phyloP scores from a whole-genome alignment of 2,888 invertebrate genomes.

The Stenodema calcarata region DNA sequence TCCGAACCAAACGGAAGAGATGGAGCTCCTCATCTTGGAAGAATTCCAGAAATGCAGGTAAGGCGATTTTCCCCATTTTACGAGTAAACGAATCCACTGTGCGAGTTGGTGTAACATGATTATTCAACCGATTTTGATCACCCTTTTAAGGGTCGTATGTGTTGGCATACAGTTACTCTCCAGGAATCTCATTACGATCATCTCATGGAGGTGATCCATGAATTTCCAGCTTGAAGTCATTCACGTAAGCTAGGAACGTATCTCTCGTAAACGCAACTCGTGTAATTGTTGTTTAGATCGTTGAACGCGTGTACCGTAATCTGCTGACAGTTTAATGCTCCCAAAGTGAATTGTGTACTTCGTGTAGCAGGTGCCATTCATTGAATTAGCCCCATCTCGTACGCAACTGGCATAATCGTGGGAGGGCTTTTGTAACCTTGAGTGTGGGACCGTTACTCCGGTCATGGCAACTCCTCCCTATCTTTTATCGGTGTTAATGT shows the following conservation, averaged over 20 bases:
- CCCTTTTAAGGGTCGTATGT: too few relatives aligned
- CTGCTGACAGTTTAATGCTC: background rate
- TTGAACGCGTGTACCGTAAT: background rate
- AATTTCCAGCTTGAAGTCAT: too few relatives aligned
- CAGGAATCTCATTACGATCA: too few relatives aligned
- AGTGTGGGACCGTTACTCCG: conserved; percentile 35
- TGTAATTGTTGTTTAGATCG: background rate
- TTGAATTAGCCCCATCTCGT: conserved; percentile 17
- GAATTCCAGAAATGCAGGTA: conserved; percentile 82
- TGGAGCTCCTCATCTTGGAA: conserved; percentile 93
- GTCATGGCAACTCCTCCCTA: background rate
- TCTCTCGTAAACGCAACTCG: too few relatives aligned
- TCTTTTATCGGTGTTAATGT: background rate
- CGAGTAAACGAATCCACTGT: too few relatives aligned
- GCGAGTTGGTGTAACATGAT: too few relatives aligned
- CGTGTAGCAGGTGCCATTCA: background rate
- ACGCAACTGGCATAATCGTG: conserved; percentile 35
- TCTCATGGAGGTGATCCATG: too few relatives aligned
- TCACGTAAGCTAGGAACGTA: too few relatives aligned
- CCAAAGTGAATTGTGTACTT: background rate
- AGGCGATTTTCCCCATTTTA: conserved; percentile 47
- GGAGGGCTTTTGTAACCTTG: conserved; percentile 41
- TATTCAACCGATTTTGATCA: too few relatives aligned
- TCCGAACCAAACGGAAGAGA: conserved; percentile 93
- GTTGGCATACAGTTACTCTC: too few relatives aligned